phyloP scores from a whole-genome alignment of 1,140 invertebrate species.

The Neodiprion lecontei region DNA sequence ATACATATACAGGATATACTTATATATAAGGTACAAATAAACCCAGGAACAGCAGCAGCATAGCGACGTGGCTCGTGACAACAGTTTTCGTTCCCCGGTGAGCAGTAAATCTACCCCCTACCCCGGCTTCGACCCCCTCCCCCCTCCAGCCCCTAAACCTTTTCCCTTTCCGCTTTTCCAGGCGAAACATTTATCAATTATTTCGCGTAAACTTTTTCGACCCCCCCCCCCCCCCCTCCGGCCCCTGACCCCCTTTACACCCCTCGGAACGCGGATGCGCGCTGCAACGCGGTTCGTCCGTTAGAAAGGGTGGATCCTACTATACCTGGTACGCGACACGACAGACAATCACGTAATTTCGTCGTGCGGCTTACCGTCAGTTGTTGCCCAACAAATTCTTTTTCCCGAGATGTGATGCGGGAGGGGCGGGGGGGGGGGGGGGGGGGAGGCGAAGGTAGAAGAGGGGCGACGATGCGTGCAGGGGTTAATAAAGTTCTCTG shows the following conservation, averaged over 20 bases:
- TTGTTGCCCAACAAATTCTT: no score
- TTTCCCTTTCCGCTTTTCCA: no score
- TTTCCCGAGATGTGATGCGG: background rate
- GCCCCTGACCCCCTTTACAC: no score
- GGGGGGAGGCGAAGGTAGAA: background rate
- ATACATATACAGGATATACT: no score
- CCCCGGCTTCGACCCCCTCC: background rate
- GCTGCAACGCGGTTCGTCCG: no score
- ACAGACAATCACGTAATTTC: slow-evolving; percentile 51
- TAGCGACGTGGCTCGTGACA: background rate
- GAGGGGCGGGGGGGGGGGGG: background rate
- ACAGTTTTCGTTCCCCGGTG: slow-evolving; percentile 1
- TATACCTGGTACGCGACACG: slow-evolving; percentile 33
- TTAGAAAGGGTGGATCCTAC: slow-evolving; percentile 8
- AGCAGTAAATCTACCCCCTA: background rate
- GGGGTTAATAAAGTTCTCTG: background rate
- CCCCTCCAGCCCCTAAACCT: no score
- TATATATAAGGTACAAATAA: background rate
- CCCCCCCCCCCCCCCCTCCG: background rate
- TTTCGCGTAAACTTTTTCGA: slow-evolving; percentile 48
- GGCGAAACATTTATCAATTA: slow-evolving; percentile 53
- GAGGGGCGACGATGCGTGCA: background rate
- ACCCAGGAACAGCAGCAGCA: background rate
- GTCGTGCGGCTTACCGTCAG: slow-evolving; percentile 31
- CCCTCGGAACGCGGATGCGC: no score